phyloP scores from a whole-genome alignment of 2,797 vertebrate genomes.

The Onychomys leucogaster region DNA sequence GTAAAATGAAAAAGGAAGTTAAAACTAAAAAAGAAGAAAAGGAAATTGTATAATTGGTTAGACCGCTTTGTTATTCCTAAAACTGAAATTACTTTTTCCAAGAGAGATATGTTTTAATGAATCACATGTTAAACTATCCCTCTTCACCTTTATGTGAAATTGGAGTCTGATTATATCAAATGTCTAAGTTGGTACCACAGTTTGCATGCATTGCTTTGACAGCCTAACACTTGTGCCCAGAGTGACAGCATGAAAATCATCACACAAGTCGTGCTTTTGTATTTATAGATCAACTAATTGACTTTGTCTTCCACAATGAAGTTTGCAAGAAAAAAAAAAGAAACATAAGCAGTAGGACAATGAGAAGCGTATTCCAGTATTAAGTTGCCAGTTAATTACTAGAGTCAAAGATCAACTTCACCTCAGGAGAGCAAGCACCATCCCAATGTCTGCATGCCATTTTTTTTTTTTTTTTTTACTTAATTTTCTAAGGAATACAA shows the following conservation, averaged over 20 bases:
- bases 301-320: background rate
- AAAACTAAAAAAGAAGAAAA: background rate
- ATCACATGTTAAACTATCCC: background rate
- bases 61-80: background rate
- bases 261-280: background rate
- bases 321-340: background rate
- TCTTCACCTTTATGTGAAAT: constrained; percentile 17
- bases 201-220: constrained; percentile 25
- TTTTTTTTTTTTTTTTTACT: constrained; percentile 45
- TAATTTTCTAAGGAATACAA: constrained; percentile 80
- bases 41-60: background rate
- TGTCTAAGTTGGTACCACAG: background rate
- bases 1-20: background rate
- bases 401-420: constrained; percentile 60
- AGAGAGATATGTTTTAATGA: constrained; percentile 1
- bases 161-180: background rate
- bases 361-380: constrained; percentile 51
- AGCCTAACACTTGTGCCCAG: constrained; percentile 10
- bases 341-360: constrained; percentile 29
- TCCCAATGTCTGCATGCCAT: constrained; percentile 29
- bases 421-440: constrained; percentile 55
- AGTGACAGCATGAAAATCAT: constrained; percentile 16
- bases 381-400: constrained; percentile 43
- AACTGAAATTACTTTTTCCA: background rate
- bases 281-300: background rate